Evolutionary conservation across 2,888 invertebrate species (phyloP), one percentile per base, ranked within the genome.

Genomic region (Pseudococcus longispinus): DNA sequence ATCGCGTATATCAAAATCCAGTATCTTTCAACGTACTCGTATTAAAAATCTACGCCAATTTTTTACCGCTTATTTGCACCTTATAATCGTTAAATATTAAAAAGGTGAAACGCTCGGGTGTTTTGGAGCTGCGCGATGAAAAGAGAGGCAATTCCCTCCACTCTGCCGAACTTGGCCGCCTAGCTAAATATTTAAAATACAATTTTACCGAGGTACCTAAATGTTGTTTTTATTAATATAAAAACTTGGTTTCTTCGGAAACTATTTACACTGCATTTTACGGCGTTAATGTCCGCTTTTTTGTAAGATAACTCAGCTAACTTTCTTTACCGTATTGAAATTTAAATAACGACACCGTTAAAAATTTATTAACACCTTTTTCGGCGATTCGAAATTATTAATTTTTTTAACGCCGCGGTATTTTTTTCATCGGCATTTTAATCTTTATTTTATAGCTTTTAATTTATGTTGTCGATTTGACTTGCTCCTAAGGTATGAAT

Each of bases 211-310:
- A 74, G 74, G 37, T 74, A 74, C 51, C 51, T 51, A n/a, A 51
- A 74, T 37, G 74, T 32, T 74, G 74, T 37, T 74, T 74, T 74
- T 74, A 74, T 74, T 74, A 74, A 74, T 74, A 74, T 37, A 74
- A 74, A 74, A 74, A 37, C 32, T 74, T 74, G 2, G 18, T 74
- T 74, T 74, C 32, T 37, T n/a, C 74, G 29, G 32, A 32, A 32
- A 51, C 74, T 74, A 74, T 74, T 74, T 74, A 74, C 74, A 37
- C 26, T 74, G 74, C 74, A 74, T 74, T 74, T 74, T 74, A 74
- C 74, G 37, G 26, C 74, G 26, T 74, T 74, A 74, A 37, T 74
- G 37, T 37, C 26, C 32, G 37, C 74, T n/a, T 74, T 65, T 74
- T 74, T 74, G 74, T 18, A 32, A 74, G 74, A 74, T 74, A 74